phyloP scores from a whole-genome alignment of 2,888 invertebrate species.

The Phanerotoma sp. region DNA sequence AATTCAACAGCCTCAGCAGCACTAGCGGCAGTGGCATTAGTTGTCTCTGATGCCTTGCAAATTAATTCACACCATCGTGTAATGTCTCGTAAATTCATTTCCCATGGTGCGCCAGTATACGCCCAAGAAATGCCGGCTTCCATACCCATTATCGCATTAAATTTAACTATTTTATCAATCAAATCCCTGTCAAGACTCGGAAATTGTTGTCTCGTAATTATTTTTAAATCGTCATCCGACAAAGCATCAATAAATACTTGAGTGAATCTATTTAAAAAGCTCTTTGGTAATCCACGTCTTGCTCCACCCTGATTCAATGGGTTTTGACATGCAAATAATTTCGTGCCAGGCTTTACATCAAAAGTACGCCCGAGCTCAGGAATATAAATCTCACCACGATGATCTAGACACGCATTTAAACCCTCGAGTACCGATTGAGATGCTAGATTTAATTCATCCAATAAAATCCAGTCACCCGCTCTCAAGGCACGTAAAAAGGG shows the following conservation, averaged over 20 bases:
- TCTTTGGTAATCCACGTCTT: conserved; percentile 91
- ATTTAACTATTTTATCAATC: conserved; percentile 72
- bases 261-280: conserved; percentile 90
- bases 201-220: conserved; percentile 70
- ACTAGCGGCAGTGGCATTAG: not conserved
- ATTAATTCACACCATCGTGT: conserved; percentile 88
- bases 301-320: conserved; percentile 95
- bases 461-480: conserved; percentile 91
- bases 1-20: conserved; percentile 70
- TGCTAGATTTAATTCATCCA: conserved; percentile 98
- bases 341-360: conserved; percentile 72
- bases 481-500: conserved; percentile 91
- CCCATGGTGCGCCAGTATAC: conserved; percentile 87
- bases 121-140: conserved; percentile 73
- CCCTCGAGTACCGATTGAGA: conserved; percentile 99
- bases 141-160: conserved; percentile 70
- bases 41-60: conserved; percentile 45
- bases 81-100: conserved; percentile 95
- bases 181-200: conserved; percentile 64
- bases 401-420: conserved; percentile 97
- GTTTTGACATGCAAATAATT: conserved; percentile 97
- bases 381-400: conserved; percentile 92
- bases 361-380: conserved; percentile 89
- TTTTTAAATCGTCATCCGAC: conserved; percentile 47
- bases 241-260: conserved; percentile 65